Evolutionary conservation across 2,797 vertebrate genomes (phyloP).

Genomic region (Gephyroberyx darwinii): DNA sequence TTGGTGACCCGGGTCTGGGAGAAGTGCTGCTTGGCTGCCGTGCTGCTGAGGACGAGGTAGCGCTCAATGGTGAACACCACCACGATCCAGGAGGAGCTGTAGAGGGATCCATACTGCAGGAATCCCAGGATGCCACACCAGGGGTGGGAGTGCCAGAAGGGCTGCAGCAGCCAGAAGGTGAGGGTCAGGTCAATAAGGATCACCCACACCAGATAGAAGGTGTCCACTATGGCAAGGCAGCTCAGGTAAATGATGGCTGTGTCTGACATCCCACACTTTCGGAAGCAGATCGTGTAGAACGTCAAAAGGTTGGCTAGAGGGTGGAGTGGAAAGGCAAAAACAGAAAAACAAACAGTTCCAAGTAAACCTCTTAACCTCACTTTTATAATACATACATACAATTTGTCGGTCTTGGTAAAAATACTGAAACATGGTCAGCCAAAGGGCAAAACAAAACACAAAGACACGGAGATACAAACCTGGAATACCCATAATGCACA

Average conservation of each 20-base stretch:
- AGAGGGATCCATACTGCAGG: conserved; percentile 81
- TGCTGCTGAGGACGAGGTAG: conserved; percentile 79
- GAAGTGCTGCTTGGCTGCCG: conserved; percentile 60
- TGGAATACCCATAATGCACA: conserved; percentile 83
- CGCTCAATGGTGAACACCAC: conserved; percentile 84
- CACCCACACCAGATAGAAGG: conserved; percentile 82
- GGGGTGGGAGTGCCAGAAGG: conserved; percentile 82
- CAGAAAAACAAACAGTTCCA: background rate
- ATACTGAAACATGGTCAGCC: background rate
- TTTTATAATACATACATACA: background rate
- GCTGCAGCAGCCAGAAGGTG: conserved; percentile 77
- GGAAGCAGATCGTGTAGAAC: conserved; percentile 82
- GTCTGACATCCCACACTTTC: conserved; percentile 81
- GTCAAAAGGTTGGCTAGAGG: conserved; percentile 82
- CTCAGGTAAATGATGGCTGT: conserved; percentile 80
- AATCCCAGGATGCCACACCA: conserved; percentile 79
- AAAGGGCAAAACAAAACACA: background rate
- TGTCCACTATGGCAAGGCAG: conserved; percentile 80
- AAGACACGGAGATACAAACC: conserved; percentile 63
- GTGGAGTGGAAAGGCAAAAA: conserved; percentile 19
- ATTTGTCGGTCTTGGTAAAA: background rate
- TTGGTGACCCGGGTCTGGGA: conserved; percentile 69
- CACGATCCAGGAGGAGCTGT: conserved; percentile 84
- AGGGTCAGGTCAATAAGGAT: conserved; percentile 82
- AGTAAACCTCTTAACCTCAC: too few species aligned